phyloP scores from a whole-genome alignment of 1,140 invertebrate genomes.

The Drosophila azteca region DNA sequence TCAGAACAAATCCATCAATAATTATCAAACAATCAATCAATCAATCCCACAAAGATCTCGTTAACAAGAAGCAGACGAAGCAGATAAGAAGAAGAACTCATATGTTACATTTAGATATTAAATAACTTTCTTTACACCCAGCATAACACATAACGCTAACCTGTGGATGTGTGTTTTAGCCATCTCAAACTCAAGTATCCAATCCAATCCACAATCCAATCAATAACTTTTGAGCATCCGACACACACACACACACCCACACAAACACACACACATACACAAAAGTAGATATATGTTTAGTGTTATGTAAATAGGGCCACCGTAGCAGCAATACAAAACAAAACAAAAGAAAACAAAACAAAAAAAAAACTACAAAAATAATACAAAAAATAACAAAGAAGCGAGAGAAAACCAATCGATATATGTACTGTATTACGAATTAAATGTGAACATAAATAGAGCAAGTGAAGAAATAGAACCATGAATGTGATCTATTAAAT shows the following conservation, averaged over 20 bases:
- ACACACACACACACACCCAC: conserved; percentile 34
- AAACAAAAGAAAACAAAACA: conserved; percentile 12
- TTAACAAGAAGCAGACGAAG: conserved; percentile 20
- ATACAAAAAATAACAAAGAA: conserved; percentile 19
- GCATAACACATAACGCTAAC: conserved; percentile 26
- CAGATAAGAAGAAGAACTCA: conserved; percentile 12
- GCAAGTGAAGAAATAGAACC: conserved; percentile 81
- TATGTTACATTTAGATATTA: conserved; percentile 41
- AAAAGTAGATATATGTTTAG: conserved; percentile 39
- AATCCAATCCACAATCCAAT: conserved; percentile 10
- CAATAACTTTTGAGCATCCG: conserved; percentile 18
- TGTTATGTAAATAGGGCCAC: conserved; percentile 59
- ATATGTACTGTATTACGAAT: conserved; percentile 63
- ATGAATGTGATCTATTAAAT: conserved; percentile 84
- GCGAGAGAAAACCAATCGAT: conserved; percentile 20
- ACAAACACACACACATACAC: conserved; percentile 47
- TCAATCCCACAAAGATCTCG: conserved; percentile 57
- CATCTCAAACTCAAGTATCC: conserved; percentile 53
- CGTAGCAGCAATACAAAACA: conserved; percentile 61
- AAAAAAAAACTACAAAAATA: conserved; percentile 21
- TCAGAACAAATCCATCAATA: too few species aligned
- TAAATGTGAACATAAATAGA: conserved; percentile 76
- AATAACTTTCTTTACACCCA: conserved; percentile 50
- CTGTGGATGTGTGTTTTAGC: conserved; percentile 49
- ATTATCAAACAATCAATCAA: conserved; percentile 31